These are phyloP conservation scores for Myocastor coypus DNA, from an alignment of 2,113 vertebrate species.

Conservation along the genomic window DNA sequence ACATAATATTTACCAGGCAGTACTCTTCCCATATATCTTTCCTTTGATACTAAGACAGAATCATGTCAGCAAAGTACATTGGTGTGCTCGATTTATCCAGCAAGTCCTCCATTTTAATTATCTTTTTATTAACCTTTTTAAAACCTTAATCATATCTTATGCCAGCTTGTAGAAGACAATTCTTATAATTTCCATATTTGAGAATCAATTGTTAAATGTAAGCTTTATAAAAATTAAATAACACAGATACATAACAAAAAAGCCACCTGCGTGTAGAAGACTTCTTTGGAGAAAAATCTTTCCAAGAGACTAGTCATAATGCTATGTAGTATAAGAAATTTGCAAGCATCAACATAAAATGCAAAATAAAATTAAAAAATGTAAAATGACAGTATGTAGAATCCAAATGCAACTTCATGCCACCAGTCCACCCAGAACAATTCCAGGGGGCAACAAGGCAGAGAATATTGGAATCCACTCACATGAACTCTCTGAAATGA, in stretches of 20 bases:
- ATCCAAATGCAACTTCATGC: not conserved
- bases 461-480: not conserved
- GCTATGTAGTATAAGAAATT: not conserved
- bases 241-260: not conserved
- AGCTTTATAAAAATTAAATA: slow-evolving; percentile 4
- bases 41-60: not conserved
- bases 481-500: not conserved
- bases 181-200: no score
- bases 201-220: not conserved
- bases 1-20: not conserved
- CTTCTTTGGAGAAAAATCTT: not conserved
- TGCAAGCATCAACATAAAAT: not conserved
- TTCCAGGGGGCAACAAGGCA: not conserved
- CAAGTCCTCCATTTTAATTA: no score
- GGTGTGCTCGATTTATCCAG: no score
- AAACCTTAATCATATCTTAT: not conserved
- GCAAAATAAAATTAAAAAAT: not conserved
- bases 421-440: not conserved
- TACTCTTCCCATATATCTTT: not conserved
- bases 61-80: not conserved
- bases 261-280: not conserved
- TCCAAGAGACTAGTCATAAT: not conserved
- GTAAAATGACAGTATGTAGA: not conserved
- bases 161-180: not conserved
- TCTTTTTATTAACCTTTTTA: no score